A percentile compares a stretch with the other conserved stretches of the same genome.
Evolutionary conservation across 2,113 vertebrate species (phyloP).

Genomic region (Antechinus flavipes): DNA sequence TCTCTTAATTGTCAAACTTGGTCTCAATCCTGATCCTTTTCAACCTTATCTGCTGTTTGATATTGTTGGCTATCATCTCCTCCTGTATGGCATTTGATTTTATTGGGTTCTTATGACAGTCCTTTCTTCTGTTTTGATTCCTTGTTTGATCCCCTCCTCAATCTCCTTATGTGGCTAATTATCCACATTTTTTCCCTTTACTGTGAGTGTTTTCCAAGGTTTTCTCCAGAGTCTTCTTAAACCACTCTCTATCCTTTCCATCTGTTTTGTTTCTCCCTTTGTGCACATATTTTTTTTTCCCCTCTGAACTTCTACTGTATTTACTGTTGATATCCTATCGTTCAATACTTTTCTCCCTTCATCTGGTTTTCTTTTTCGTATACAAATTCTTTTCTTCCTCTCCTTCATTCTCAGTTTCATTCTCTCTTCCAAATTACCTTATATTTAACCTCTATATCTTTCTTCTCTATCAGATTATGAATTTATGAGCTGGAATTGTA

Average conservation of each 20-base stretch:
- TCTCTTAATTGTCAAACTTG: not conserved
- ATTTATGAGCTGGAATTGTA: not conserved
- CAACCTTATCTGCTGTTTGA: not conserved
- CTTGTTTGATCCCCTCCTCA: not conserved
- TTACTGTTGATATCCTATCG: not conserved
- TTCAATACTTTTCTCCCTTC: not conserved
- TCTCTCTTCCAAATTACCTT: not conserved
- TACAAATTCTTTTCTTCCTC: not conserved
- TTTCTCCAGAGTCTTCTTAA: not conserved
- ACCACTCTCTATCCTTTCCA: not conserved
- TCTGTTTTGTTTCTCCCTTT: not conserved
- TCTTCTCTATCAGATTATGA: not conserved
- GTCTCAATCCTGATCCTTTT: not conserved
- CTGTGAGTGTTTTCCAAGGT: not conserved
- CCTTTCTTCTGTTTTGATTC: not conserved
- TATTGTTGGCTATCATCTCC: not conserved
- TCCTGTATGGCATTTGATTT: not conserved
- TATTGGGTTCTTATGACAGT: not conserved
- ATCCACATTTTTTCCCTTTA: not conserved
- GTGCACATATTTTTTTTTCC: constrained; percentile 33
- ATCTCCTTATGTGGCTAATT: not conserved
- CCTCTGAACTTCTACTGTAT: not conserved
- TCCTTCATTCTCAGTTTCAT: not conserved
- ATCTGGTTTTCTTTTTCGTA: not conserved
- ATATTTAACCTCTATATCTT: not conserved